Evolutionary conservation across 2,113 vertebrate genomes (phyloP), one percentile per base, ranked within the genome.

Genomic region (Gallinago jamesoni): DNA sequence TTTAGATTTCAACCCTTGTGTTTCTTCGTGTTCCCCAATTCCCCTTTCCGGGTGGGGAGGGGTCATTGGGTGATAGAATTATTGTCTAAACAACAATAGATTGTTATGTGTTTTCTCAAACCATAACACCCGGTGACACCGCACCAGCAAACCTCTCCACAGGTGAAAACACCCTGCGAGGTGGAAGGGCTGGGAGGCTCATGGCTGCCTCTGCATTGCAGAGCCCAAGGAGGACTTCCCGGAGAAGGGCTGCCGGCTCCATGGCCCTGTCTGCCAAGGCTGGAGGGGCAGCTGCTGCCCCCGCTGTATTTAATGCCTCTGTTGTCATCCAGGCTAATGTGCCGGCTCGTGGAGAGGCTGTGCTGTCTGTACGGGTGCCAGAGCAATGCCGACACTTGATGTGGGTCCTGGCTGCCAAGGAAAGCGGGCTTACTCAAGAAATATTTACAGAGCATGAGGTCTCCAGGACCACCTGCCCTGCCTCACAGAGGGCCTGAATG

Each of bases 141-240:
- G 0, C 2, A 1, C 20, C 1, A 1, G 33, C 68, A 77, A 81
- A 37, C 17, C 69, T 35, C 57, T 21, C 43, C 47, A 14, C n/a
- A 30, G 56, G 23, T 2, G 13, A 62, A 62, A 62, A 33, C 33
- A 25, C 47, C 1, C 0, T 7, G 35, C 0, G 7, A 50, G 73
- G 47, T 56, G 37, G 37, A 33, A 67, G 21, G 0, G 1, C 41
- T 10, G 53, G 33, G 41, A 52, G 43, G 67, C 20, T 64, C 1
- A 0, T 19, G 41, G 4, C 14, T 30, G 18, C 12, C 12, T 23
- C n/a, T 5, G 1, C 33, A 18, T 12, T 0, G 0, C 79, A 67
- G 43, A 88, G 24, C 41, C 24, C 1, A 1, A 76, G 57, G 39
- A 93, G 17, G 19, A 25, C 47, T 50, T 13, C 48, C 59, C 0